A percentile compares a stretch with the other conserved stretches of the same genome.
These are phyloP conservation scores for Huso huso DNA, from an alignment of 2,797 vertebrate species.

Conservation along the genomic window DNA sequence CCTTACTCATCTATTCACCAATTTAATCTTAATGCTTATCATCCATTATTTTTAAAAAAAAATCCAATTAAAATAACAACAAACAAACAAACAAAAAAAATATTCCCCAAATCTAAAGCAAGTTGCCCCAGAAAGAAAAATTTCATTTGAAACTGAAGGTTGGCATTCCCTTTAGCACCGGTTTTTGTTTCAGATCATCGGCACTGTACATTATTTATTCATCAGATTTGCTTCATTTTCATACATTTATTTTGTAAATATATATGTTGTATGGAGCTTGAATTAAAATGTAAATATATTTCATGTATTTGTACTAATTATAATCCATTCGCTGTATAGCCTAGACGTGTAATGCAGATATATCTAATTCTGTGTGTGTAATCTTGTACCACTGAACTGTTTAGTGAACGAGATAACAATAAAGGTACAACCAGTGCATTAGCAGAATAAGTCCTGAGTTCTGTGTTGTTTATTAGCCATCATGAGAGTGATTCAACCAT, in stretches of 20 bases:
- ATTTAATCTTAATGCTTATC: conserved; percentile 47
- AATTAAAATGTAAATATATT: conserved; percentile 99
- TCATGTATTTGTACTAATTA: conserved; percentile 99
- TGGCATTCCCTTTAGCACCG: conserved; percentile 31
- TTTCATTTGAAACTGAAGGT: conserved; percentile 32
- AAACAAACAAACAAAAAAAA: conserved; percentile 13
- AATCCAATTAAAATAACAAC: neutral
- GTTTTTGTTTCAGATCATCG: conserved; percentile 53
- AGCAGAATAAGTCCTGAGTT: conserved; percentile 38
- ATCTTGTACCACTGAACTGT: conserved; percentile 92
- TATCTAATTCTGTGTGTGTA: conserved; percentile 95
- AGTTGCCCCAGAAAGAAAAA: conserved; percentile 39
- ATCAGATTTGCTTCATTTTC: conserved; percentile 83
- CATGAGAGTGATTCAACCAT: no score
- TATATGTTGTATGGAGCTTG: conserved; percentile 90
- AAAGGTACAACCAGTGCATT: conserved; percentile 90
- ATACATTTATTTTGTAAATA: conserved; percentile 99
- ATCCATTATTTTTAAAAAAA: conserved; percentile 54
- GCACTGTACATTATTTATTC: conserved; percentile 85
- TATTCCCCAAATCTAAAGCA: conserved; percentile 41
- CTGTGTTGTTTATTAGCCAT: conserved; percentile 13
- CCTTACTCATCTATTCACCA: conserved; percentile 33
- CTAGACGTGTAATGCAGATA: conserved; percentile 96
- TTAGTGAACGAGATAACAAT: conserved; percentile 97
- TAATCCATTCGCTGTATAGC: conserved; percentile 98